Base-by-base conservation (phyloP, 2,113 vertebrate genomes). In the Thalassarche chlororhynchos region DNA sequence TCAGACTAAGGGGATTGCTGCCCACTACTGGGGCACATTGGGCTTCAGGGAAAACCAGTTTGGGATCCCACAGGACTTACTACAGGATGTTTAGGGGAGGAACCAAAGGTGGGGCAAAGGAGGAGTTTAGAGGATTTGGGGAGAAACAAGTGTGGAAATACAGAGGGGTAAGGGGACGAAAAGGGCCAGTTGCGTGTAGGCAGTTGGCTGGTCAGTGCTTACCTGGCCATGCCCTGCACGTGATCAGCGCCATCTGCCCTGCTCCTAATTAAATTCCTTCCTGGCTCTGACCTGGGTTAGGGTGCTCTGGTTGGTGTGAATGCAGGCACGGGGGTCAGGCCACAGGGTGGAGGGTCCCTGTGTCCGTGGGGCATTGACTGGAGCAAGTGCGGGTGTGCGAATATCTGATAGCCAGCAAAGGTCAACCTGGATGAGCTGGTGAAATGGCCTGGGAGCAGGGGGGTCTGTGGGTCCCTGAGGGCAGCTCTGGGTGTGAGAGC, bases 111-210 rank as follows among this genome's bases (percentile, higher is more conserved):
- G n/a, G 11, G 26, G 12, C 18, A 24, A 17, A n/a, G 32, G 23
- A 11, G 12, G 14, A 26, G 10, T 20, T 66, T 5, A 23, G 38
- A 36, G 26, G 32, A 38, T 31, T 10, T 52, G 24, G 8, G 36
- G 32, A 79, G 28, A 23, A 80, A 8, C 2, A 26, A 36, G 6
- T 19, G 14, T 71, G 29, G 71, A 46, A 58, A 28, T n/a, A 17
- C 0, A 70, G 70, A 17, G 29, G 6, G 23, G 3, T 32, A 23
- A 42, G 32, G 42, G 49, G 9, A 28, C 11, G 15, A 34, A 51
- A 70, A 57, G 36, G 40, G 7, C 13, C 2, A 3, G 18, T 28
- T 1, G 1, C 1, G 0, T 13, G 21, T 8, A 29, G 25, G 17
- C 25, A 26, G 29, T 36, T n/a, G 68, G 34, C 20, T 52, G 36